phyloP scores from a whole-genome alignment of 1,140 invertebrate species.

The Grapholita molesta region DNA sequence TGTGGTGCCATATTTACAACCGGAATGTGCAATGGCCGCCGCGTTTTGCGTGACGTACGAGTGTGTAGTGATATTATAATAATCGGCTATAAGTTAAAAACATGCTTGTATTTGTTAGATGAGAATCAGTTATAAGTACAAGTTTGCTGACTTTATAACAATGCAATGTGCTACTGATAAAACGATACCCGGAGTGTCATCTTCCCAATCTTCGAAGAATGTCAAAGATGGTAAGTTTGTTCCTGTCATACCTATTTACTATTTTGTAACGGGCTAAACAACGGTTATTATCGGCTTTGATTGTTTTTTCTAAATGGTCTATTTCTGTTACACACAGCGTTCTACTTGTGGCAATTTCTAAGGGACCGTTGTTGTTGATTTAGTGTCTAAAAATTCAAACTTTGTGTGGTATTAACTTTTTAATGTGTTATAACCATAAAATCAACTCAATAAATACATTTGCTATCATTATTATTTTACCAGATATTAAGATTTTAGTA shows the following conservation, averaged over 20 bases:
- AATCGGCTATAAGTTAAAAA: slow-evolving; percentile 57
- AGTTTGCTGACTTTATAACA: slow-evolving; percentile 47
- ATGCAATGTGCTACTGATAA: slow-evolving; percentile 78
- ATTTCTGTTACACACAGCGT: background rate
- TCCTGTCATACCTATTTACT: slow-evolving; percentile 52
- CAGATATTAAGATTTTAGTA: background rate
- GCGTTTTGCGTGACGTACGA: slow-evolving; percentile 64
- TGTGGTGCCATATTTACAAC: slow-evolving; percentile 75
- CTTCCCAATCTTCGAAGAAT: slow-evolving; percentile 76
- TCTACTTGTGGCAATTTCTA: background rate
- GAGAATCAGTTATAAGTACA: slow-evolving; percentile 47
- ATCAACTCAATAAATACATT: background rate
- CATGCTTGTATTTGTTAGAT: slow-evolving; percentile 56
- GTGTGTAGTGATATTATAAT: slow-evolving; percentile 54
- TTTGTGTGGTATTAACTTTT: slow-evolving; percentile 10
- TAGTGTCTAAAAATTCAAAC: background rate
- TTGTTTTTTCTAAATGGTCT: slow-evolving; percentile 2
- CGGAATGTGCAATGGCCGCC: slow-evolving; percentile 76
- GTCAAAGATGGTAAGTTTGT: slow-evolving; percentile 78
- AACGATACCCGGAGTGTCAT: slow-evolving; percentile 75
- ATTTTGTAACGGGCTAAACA: slow-evolving; percentile 16
- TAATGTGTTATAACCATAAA: slow-evolving; percentile 2
- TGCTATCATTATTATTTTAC: background rate
- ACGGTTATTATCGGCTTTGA: background rate
- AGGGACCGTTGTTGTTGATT: background rate